Conservation (phyloP, 2,797 vertebrate species). For the Rhabdophis nuchalis region DNA sequence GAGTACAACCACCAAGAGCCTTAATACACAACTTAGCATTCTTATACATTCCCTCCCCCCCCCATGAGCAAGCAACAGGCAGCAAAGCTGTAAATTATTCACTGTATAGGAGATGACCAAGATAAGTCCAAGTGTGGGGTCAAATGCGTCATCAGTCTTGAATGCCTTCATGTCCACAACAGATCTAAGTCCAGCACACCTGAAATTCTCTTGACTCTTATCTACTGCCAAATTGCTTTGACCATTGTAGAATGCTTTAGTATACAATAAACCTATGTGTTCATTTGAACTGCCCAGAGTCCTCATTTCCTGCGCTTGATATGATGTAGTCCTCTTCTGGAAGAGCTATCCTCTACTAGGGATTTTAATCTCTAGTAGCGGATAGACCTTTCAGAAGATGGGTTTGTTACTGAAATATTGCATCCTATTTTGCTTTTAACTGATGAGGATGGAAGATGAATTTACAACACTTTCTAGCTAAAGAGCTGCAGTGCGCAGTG, state of each 20-base stretch:
- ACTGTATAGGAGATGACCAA: not conserved
- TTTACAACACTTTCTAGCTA: not conserved
- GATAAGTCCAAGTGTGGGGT: not conserved
- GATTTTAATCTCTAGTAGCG: not conserved
- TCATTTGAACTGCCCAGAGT: not conserved
- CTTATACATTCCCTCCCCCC: not conserved
- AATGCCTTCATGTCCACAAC: not conserved
- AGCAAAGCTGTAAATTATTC: not conserved
- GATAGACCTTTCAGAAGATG: not conserved
- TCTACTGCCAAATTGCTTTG: not conserved
- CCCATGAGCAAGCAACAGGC: not conserved
- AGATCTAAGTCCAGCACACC: not conserved
- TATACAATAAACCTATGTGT: too few relatives aligned
- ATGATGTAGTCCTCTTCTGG: not conserved
- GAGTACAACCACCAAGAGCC: too few relatives aligned
- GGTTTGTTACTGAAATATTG: not conserved
- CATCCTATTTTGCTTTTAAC: not conserved
- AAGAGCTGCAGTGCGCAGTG: too few relatives aligned
- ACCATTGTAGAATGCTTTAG: too few relatives aligned
- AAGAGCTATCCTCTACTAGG: too few relatives aligned
- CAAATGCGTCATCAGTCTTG: not conserved
- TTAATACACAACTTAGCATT: not conserved
- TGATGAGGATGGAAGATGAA: not conserved
- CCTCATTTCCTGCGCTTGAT: constrained; percentile 41
- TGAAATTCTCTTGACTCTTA: not conserved